A percentile compares a stretch with the other conserved stretches of the same genome.
These are phyloP conservation scores for Diarsia dahlii DNA, from an alignment of 2,888 invertebrate species.

Conservation along the genomic window DNA sequence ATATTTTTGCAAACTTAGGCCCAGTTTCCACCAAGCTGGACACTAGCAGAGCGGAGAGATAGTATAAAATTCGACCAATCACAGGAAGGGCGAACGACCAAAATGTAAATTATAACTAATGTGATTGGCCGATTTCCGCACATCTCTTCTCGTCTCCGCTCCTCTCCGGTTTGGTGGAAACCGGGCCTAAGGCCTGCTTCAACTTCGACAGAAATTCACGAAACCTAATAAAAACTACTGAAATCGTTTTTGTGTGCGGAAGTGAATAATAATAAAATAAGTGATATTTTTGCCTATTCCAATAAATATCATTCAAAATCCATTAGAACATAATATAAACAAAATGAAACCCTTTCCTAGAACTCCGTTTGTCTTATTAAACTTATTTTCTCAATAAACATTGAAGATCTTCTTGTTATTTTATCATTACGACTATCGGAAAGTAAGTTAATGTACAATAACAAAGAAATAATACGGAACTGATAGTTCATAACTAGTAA, in stretches of 20 bases:
- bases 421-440: not conserved
- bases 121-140: no score
- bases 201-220: no score
- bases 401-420: slow-evolving; percentile 9
- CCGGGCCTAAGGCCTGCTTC: not conserved
- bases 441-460: slow-evolving; percentile 12
- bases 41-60: no score
- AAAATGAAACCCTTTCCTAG: not conserved
- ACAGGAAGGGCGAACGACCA: no score
- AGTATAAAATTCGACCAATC: no score
- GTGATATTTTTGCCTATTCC: no score
- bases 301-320: not conserved
- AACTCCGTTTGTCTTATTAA: not conserved
- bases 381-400: slow-evolving; percentile 3
- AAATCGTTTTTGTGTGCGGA: no score
- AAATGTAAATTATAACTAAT: no score
- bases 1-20: not conserved
- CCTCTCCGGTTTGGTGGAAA: no score
- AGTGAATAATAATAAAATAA: no score
- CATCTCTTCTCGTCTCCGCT: no score
- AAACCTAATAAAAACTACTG: not conserved
- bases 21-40: no score
- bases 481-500: not conserved
- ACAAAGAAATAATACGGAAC: not conserved
- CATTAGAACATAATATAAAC: not conserved